phyloP scores from a whole-genome alignment of 64 coral and sea anemone genomes.

The Catalaphyllia jardinei region DNA sequence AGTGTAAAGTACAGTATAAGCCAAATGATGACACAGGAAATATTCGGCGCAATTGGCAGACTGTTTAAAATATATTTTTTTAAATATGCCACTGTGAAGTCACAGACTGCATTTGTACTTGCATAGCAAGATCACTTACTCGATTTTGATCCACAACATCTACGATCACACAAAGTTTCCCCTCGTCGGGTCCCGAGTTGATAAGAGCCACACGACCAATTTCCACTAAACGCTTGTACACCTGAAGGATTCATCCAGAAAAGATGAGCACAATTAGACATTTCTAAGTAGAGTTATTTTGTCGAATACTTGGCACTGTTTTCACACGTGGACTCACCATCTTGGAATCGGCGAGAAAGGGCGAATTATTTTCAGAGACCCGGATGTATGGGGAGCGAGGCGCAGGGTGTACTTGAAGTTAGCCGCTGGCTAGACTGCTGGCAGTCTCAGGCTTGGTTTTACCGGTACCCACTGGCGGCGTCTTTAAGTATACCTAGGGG shows the following conservation, averaged over 20 bases:
- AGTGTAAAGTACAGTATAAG: too few species aligned
- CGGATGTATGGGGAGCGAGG: constrained; percentile 3
- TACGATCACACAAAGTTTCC: constrained; percentile 98
- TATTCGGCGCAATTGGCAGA: too few species aligned
- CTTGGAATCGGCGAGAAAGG: constrained; percentile 82
- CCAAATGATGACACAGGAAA: too few species aligned
- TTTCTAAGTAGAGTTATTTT: constrained; percentile 2
- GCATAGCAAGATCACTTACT: constrained; percentile 40
- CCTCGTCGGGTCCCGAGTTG: constrained; percentile 93
- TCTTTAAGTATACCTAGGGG: too few species aligned
- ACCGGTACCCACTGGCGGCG: too few species aligned
- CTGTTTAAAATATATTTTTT: background rate
- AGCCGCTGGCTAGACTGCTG: background rate
- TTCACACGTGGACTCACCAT: constrained; percentile 99
- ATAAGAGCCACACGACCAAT: constrained; percentile 96
- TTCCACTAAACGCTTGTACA: constrained; percentile 99
- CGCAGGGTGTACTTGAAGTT: constrained; percentile 1
- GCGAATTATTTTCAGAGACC: background rate
- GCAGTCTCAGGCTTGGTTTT: background rate
- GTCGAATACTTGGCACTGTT: constrained; percentile 31
- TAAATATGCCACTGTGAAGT: background rate
- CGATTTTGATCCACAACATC: constrained; percentile 98
- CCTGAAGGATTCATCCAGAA: constrained; percentile 62
- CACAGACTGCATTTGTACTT: too few species aligned
- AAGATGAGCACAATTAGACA: constrained; percentile 20